Evolutionary conservation across 2,888 invertebrate genomes (phyloP), one percentile per base, ranked within the genome.

Genomic region (Charanyca ferruginea): DNA sequence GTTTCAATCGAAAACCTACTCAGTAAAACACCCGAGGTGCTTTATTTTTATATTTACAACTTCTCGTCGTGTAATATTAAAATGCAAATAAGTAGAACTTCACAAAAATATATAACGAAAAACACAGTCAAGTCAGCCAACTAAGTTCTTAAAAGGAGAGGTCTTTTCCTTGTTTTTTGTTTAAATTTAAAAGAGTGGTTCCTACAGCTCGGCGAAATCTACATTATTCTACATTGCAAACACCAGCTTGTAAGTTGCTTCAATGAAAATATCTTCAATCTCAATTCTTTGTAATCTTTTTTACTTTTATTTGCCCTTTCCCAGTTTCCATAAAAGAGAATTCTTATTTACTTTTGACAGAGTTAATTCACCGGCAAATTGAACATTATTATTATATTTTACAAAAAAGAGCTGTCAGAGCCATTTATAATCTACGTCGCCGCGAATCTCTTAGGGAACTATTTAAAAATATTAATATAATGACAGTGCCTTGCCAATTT

Each of bases 181-280:
- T 75, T 59, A 79, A 79, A 75, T 79, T 74, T 79, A 79, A 75
- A 79, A 79, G 69, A 79, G 79, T 79, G 75, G 68, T 67, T 74
- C 61, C 68, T 78, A 57, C 75, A 67, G 68, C 53, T 47, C 49
- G 28, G 38, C 42, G 47, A 48, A 45, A 79, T 79, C 77, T 79
- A 69, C 79, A 79, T 76, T 81, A 66, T 75, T 79, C 77, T 79
- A 76, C 82, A 80, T 76, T 76, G 72, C 77, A 73, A 80, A 82
- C 79, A 82, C 62, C 80, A 64, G 68, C 59, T 66, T 63, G 64
- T 79, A 51, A 69, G 59, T 66, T 63, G 69, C 41, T 61, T 63
- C 69, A 73, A 67, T 71, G 71, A 53, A 80, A 77, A 80, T 77
- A 72, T 72, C 72, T 80, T 67, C 65, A 45, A 66, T 79, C 79